phyloP scores from a whole-genome alignment of 2,797 vertebrate species.

The Amazonetta brasiliensis region DNA sequence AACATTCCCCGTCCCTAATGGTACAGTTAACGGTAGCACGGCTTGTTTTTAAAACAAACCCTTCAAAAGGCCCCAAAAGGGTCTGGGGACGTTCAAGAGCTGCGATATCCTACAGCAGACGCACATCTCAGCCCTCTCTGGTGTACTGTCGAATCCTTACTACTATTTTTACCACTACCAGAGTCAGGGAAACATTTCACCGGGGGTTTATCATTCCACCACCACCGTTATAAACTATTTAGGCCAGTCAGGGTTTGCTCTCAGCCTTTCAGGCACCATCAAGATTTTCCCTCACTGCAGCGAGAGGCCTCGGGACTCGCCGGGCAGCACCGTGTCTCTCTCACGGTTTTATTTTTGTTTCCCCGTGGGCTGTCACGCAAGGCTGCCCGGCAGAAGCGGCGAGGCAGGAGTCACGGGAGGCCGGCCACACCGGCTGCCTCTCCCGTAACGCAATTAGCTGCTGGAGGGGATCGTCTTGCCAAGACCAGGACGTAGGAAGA shows the following conservation, averaged over 20 bases:
- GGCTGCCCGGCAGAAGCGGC: background rate
- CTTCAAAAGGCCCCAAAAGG: conserved; percentile 47
- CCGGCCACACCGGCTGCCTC: background rate
- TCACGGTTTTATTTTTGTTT: background rate
- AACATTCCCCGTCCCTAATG: conserved; percentile 34
- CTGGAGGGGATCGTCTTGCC: conserved; percentile 35
- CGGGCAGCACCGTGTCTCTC: background rate
- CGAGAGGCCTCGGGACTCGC: background rate
- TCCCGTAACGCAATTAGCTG: conserved; percentile 11
- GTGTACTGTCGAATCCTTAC: conserved; percentile 8
- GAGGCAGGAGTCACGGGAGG: background rate
- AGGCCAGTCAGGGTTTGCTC: conserved; percentile 39
- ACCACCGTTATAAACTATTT: conserved; percentile 64
- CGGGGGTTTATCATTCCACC: conserved; percentile 62
- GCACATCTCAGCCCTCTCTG: conserved; percentile 38
- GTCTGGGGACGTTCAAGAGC: conserved; percentile 27
- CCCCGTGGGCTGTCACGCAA: background rate
- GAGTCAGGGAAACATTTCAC: conserved; percentile 58
- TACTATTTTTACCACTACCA: conserved; percentile 56
- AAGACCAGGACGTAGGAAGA: conserved; percentile 35
- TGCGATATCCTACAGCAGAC: conserved; percentile 41
- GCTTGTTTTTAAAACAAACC: conserved; percentile 56
- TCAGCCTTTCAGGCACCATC: conserved; percentile 56
- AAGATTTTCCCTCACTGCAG: background rate
- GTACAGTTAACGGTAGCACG: conserved; percentile 7